Evolutionary conservation across 2,113 vertebrate species (phyloP).

Genomic region (Empidonax alnorum): DNA sequence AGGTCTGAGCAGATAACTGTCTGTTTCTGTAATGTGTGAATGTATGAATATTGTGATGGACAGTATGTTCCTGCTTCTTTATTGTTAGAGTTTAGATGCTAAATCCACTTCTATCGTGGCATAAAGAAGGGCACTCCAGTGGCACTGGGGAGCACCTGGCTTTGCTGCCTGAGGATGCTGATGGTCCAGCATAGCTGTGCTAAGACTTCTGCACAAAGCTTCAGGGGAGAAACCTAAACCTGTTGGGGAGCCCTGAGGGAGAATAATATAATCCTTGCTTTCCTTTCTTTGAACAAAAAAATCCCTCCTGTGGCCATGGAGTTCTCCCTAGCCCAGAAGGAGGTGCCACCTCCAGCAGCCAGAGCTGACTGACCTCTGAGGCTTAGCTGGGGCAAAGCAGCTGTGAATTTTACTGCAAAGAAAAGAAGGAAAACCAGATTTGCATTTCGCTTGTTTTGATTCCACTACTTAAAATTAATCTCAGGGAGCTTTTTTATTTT

Average conservation of each 20-base stretch:
- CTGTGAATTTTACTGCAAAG: not conserved
- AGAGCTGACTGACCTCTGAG: not conserved
- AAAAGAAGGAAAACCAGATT: not conserved
- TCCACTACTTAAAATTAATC: slow-evolving; percentile 38
- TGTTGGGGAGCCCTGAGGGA: not conserved
- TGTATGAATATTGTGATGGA: not conserved
- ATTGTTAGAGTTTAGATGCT: not conserved
- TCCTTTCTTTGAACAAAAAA: not conserved
- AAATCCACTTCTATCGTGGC: not conserved
- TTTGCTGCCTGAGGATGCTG: not conserved
- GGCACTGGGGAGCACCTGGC: not conserved
- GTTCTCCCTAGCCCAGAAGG: not conserved
- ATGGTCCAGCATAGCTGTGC: not conserved
- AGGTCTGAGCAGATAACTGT: not conserved
- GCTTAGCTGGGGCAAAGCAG: not conserved
- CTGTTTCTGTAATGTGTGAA: not conserved
- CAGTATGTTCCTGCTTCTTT: not conserved
- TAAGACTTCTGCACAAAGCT: not conserved
- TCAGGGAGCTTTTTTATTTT: not conserved
- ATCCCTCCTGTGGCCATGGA: not conserved
- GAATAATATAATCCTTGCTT: rapidly evolving
- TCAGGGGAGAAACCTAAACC: not conserved
- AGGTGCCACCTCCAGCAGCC: not conserved
- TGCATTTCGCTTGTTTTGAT: not conserved
- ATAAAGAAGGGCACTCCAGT: not conserved